Conservation (phyloP, 1,140 invertebrate species). For the Chionoecetes opilio region DNA sequence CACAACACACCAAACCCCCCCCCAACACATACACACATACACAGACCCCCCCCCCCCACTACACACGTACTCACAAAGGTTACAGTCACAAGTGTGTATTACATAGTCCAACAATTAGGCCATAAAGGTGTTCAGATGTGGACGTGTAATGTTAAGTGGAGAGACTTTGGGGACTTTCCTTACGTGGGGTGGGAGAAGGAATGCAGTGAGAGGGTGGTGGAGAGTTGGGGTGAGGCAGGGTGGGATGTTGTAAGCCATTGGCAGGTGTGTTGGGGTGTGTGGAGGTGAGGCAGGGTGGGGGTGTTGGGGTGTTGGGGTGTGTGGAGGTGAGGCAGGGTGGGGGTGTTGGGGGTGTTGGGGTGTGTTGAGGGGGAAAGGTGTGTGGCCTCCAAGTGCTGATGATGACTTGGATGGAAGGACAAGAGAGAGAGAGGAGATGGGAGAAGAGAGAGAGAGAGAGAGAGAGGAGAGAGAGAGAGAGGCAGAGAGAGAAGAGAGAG, state of each 20-base stretch:
- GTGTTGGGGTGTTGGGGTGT: neutral
- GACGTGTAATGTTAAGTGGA: neutral
- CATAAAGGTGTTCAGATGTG: neutral
- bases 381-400: neutral
- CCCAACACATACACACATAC: too few relatives aligned
- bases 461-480: neutral
- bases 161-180: too few relatives aligned
- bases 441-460: neutral
- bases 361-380: neutral
- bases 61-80: neutral
- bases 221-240: neutral
- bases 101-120: neutral
- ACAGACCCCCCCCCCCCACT: too few relatives aligned
- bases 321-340: neutral
- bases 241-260: neutral
- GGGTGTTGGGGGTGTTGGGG: neutral
- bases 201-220: too few relatives aligned
- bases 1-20: too few relatives aligned
- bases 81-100: neutral
- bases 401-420: neutral
- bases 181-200: too few relatives aligned
- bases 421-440: neutral
- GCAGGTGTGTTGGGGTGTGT: neutral
- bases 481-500: neutral
- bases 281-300: neutral